phyloP scores from a whole-genome alignment of 1,140 invertebrate species.

The Lordiphosa collinella region DNA sequence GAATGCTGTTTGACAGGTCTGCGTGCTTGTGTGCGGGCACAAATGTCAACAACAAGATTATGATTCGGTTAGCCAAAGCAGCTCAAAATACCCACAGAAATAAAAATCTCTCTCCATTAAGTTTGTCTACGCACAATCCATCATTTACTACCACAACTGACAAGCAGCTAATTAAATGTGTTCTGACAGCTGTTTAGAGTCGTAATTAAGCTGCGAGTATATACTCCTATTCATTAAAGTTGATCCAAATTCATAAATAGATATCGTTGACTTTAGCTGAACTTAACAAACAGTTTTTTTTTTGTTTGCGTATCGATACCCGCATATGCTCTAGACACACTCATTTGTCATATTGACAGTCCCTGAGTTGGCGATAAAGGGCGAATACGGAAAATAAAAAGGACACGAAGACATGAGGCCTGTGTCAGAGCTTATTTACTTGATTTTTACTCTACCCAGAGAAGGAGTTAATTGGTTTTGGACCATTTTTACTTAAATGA shows the following conservation, averaged over 20 bases:
- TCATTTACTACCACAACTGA: conserved; percentile 65
- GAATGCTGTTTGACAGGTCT: conserved; percentile 35
- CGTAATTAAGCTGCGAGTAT: conserved; percentile 31
- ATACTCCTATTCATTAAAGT: conserved; percentile 26
- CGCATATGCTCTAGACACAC: not conserved
- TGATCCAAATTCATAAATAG: conserved; percentile 35
- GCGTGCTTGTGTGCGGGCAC: conserved; percentile 48
- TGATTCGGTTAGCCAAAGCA: conserved; percentile 56
- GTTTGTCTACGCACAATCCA: conserved; percentile 46
- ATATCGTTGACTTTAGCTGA: conserved; percentile 8
- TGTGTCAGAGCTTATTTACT: no score
- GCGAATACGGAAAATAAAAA: not conserved
- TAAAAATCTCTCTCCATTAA: conserved; percentile 30
- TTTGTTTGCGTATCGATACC: no score
- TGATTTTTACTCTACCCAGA: no score
- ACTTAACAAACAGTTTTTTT: conserved; percentile 4
- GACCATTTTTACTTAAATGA: no score
- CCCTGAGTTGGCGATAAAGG: no score
- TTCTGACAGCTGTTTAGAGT: conserved; percentile 31
- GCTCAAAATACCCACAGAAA: conserved; percentile 40
- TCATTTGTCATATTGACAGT: conserved; percentile 33
- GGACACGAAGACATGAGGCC: no score
- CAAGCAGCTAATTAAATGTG: conserved; percentile 67
- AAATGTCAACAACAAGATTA: conserved; percentile 67
- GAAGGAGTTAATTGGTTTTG: no score